Evolutionary conservation across 2,797 vertebrate genomes (phyloP), one percentile per base, ranked within the genome.

Genomic region (Fundulus diaphanus): DNA sequence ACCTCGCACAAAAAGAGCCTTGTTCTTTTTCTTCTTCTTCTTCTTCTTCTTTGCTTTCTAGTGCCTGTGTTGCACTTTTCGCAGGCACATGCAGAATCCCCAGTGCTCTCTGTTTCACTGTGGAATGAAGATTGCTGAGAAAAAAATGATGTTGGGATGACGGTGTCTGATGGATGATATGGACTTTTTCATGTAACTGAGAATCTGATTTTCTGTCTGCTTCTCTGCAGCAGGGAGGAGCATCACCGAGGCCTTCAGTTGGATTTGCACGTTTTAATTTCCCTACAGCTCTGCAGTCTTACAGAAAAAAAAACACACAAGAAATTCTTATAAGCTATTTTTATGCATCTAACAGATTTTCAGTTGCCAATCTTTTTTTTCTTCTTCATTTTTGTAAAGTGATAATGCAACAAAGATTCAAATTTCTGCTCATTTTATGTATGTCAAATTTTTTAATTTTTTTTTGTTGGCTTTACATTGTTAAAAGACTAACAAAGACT

Each of bases 1-100:
- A 76, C 84, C 51, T 46, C 83, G 82, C 73, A 94, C 90, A 93
- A 92, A 93, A 88, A 92, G 90, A 80, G 85, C 90, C 88, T 91
- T 92, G 92, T 77, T 7, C 52, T 33, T 12, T 66, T 46, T 29
- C 20, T 40, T 54, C 16, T 57, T 88, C 82, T 80, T 78, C 84
- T 83, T 52, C 31, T 27, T 49, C 65, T 73, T 16, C 74, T 73
- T 48, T 73, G 69, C 73, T 89, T 86, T 82, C 74, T 72, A 72
- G 74, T 8, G 66, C 82, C 79, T 86, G 77, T 86, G 77, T 73
- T 87, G 82, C 88, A 77, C 82, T 88, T 83, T 87, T 87, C 51
- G 52, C 85, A 79, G 56, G 77, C 79, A 88, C 82, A 79, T 77
- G 83, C 81, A 83, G 84, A 77, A 78, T 81, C 86, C 82, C 82